Evolutionary conservation across 1,140 invertebrate species (phyloP).

Genomic region (Melanaphis sacchari): DNA sequence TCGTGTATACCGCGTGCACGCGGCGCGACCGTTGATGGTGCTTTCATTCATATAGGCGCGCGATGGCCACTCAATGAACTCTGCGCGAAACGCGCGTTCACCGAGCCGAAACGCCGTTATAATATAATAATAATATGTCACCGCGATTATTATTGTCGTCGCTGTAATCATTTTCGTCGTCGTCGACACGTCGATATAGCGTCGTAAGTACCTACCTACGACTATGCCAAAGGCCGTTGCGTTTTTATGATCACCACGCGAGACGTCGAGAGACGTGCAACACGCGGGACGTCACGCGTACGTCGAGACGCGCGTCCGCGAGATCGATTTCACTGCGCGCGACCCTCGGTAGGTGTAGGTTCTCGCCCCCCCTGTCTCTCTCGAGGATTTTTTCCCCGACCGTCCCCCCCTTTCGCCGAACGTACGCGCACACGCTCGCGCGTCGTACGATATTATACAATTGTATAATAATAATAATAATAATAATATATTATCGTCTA

Average conservation of each 20-base stretch:
- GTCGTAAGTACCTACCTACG: too few relatives aligned
- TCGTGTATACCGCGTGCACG: neutral
- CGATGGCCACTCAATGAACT: conserved; percentile 42
- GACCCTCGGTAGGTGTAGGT: neutral
- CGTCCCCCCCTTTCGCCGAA: neutral
- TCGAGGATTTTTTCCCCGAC: too few relatives aligned
- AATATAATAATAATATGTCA: too few relatives aligned
- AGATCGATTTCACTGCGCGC: neutral
- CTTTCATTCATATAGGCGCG: conserved; percentile 47
- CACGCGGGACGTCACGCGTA: neutral
- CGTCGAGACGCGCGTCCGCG: neutral
- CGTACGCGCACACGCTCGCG: too few relatives aligned
- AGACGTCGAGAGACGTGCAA: neutral
- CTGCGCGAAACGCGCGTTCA: neutral
- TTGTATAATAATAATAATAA: too few relatives aligned
- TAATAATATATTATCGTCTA: too few relatives aligned
- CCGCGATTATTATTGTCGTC: neutral
- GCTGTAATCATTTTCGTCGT: neutral
- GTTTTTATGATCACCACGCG: too few relatives aligned
- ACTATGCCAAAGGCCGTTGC: too few relatives aligned
- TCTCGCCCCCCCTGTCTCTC: too few relatives aligned
- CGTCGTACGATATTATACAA: too few relatives aligned
- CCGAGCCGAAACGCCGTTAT: too few relatives aligned
- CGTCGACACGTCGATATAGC: too few relatives aligned
- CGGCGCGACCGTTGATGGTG: neutral